Base-by-base conservation (phyloP, 2,113 vertebrate genomes). In the Otis tarda region DNA sequence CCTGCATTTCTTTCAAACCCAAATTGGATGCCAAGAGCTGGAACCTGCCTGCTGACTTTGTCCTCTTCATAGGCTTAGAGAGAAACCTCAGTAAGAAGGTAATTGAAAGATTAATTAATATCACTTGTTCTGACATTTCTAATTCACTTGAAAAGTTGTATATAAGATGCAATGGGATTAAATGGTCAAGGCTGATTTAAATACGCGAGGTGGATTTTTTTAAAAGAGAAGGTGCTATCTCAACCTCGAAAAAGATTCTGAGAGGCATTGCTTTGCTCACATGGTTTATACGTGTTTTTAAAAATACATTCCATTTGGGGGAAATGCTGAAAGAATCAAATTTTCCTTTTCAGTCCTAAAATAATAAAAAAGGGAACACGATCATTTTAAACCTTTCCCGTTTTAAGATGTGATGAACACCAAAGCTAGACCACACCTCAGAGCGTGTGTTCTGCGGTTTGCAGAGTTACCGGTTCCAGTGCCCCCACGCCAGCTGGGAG, bases 381-480 rank as follows among this genome's bases (percentile, higher is more conserved):
- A 5, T 13, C 55, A 37, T 85, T 89, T 41, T 23, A 49, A 73
- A 31, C 7, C 52, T 82, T 81, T 69, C 50, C 14, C 3, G 73
- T 68, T 28, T 53, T 13, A 31, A 63, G 70, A 2, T 43, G 31
- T 27, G 55, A 61, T 53, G 37, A 52, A 43, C 39, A 52, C 27
- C 43, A 77, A 60, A 33, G 19, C 25, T 49, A 64, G 60, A 69
- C 31, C 31, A 37, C 7, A 6, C 33, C 25, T 56, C 60, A 67
- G 37, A 39, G 1, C 0, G 0, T 31, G 5, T 9, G 9, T 39
- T 39, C n/a, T 50, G 20, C 2, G 5, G 9, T 63, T 80, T 71
- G 41, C 24, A n/a, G 11, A 64, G 57, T 69, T 21, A 9, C 0
- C 28, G 6, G 33, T 56, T 77, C 20, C 43, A 27, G 59, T 24